Evolutionary conservation across 2,113 vertebrate genomes (phyloP).

Genomic region (Oreochromis tanganicae): DNA sequence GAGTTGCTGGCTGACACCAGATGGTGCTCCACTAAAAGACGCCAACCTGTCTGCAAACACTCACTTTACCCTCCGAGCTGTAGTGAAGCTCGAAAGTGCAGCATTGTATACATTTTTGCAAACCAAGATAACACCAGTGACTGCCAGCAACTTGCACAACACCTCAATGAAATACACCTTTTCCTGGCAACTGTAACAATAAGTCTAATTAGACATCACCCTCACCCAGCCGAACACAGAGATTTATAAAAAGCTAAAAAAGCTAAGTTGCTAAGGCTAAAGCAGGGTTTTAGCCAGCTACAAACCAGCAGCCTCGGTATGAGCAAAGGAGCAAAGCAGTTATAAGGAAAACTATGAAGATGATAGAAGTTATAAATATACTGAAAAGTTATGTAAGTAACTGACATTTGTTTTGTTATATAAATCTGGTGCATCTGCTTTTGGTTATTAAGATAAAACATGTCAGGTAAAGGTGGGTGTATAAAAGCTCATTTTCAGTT

Average conservation of each 20-base stretch:
- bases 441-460: background rate
- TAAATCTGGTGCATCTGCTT: background rate
- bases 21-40: fast-evolving
- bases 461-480: background rate
- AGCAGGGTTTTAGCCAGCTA: background rate
- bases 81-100: fast-evolving
- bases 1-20: background rate
- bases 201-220: background rate
- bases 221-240: background rate
- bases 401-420: background rate
- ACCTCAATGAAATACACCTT: background rate
- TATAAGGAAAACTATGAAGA: background rate
- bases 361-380: background rate
- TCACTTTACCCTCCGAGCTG: fast-evolving
- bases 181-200: background rate
- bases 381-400: background rate
- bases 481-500: background rate
- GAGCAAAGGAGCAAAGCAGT: background rate
- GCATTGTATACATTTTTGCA: fast-evolving
- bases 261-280: background rate
- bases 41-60: background rate
- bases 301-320: background rate
- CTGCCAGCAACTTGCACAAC: background rate
- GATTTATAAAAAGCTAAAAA: background rate
- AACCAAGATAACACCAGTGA: fast-evolving